Percentiles rank a stretch among this genome's conserved stretches.
These are phyloP conservation scores for Chlamydotis undulata DNA, from an alignment of 2,113 vertebrate genomes.

Conservation along the genomic window DNA sequence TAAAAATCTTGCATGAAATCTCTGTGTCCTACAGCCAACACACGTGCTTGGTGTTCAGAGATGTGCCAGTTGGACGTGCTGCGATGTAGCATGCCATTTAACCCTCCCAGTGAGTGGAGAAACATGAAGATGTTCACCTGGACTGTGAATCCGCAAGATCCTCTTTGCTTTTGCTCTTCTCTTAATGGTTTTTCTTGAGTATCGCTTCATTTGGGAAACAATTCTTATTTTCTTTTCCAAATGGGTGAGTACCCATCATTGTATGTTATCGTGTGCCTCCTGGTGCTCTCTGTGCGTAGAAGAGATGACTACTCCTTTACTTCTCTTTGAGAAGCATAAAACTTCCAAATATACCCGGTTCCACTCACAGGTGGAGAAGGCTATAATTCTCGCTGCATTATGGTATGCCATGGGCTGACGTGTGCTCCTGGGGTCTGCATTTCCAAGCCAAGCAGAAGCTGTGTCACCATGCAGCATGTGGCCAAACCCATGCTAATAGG, in stretches of 20 bases:
- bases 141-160: neutral
- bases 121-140: neutral
- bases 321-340: neutral
- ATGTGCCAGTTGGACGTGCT: accelerated
- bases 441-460: neutral
- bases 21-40: accelerated
- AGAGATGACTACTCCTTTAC: neutral
- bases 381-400: neutral
- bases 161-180: neutral
- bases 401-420: neutral
- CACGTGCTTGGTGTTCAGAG: neutral
- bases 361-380: neutral
- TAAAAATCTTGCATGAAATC: neutral
- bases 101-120: neutral
- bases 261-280: accelerated
- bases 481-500: neutral
- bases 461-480: neutral
- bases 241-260: neutral
- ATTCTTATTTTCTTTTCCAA: neutral
- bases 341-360: neutral
- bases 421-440: neutral
- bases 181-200: neutral
- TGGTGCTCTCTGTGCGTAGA: neutral
- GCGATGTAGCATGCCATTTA: neutral
- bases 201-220: neutral